Conservation (phyloP, 2,113 vertebrate species). For the Leptocoma aspasia region DNA sequence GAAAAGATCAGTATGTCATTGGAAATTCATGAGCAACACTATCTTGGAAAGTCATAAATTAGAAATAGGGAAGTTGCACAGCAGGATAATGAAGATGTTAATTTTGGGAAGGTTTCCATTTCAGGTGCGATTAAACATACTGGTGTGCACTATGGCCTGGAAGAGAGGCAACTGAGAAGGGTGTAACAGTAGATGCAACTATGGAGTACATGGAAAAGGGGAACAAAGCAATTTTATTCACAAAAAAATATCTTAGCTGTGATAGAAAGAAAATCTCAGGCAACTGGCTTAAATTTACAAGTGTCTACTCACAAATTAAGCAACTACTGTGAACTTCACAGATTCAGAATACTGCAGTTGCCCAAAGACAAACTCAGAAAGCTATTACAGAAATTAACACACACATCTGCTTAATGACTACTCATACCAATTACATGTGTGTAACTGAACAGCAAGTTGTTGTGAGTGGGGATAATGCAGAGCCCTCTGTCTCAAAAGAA, state of each 20-base stretch:
- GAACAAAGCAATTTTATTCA: neutral
- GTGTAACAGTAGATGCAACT: rapidly evolving
- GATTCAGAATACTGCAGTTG: neutral
- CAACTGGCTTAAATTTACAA: neutral
- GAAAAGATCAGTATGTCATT: neutral
- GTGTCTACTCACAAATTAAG: neutral
- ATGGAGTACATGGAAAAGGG: neutral
- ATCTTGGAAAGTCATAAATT: neutral
- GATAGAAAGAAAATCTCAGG: neutral
- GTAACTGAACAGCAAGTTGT: neutral
- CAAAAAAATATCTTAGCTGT: neutral
- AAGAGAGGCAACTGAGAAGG: neutral
- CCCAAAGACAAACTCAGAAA: neutral
- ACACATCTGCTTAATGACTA: rapidly evolving
- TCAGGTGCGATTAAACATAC: neutral
- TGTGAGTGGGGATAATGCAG: neutral
- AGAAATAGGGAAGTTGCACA: neutral
- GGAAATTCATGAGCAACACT: neutral
- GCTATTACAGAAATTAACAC: neutral
- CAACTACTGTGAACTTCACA: neutral
- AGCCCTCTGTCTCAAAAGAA: neutral
- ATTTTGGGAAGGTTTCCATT: neutral
- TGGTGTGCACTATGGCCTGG: neutral
- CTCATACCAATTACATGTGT: neutral
- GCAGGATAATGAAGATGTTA: neutral